phyloP scores from a whole-genome alignment of 2,797 vertebrate genomes.

The Gymnothorax reevesii region DNA sequence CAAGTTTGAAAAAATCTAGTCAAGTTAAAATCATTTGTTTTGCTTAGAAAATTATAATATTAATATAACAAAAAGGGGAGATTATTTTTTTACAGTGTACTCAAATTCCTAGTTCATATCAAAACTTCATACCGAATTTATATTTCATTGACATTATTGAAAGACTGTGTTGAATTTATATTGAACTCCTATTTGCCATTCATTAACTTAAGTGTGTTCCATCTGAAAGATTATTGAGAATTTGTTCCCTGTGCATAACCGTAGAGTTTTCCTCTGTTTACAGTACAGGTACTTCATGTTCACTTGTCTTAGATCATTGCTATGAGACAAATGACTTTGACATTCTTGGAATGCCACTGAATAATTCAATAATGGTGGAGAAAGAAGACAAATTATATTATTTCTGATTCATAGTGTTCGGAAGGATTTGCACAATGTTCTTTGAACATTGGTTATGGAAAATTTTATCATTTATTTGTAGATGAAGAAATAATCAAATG shows the following conservation, averaged over 20 bases:
- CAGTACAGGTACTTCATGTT: background rate
- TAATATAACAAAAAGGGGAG: too few relatives aligned
- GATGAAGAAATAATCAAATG: too few relatives aligned
- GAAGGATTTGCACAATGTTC: background rate
- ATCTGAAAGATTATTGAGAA: background rate
- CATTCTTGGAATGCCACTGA: background rate
- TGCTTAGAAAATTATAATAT: too few relatives aligned
- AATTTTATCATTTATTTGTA: background rate
- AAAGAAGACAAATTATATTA: background rate
- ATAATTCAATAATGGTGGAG: background rate
- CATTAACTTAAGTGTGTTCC: conserved; percentile 1
- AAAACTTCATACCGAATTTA: background rate
- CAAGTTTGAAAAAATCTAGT: too few relatives aligned
- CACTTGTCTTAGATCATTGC: background rate
- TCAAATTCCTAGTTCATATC: too few relatives aligned
- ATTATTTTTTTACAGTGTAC: too few relatives aligned
- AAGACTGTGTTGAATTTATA: background rate
- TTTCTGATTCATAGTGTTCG: background rate
- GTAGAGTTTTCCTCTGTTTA: background rate
- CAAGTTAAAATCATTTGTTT: too few relatives aligned
- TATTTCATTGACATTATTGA: background rate
- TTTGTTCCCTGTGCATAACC: background rate
- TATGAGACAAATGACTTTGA: background rate
- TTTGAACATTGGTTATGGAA: background rate
- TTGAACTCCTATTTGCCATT: background rate